Conservation (phyloP, 2,113 vertebrate genomes). For the Strigops habroptila region DNA sequence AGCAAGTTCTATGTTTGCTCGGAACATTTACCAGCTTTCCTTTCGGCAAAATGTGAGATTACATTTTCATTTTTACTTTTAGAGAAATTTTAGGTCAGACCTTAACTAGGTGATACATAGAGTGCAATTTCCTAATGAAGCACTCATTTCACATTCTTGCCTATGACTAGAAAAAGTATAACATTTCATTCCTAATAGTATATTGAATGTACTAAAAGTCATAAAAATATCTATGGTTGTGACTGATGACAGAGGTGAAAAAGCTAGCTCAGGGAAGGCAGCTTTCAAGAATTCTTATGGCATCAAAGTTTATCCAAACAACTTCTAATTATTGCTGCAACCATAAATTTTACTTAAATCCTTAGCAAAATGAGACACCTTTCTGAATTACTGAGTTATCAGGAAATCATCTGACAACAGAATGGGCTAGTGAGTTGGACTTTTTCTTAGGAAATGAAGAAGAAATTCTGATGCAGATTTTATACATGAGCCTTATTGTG, state of each 20-base stretch:
- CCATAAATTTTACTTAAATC: not conserved
- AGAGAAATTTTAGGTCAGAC: not conserved
- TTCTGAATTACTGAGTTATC: not conserved
- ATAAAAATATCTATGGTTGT: not conserved
- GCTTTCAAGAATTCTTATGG: not conserved
- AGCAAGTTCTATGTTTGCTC: conserved; percentile 97
- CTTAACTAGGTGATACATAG: not conserved
- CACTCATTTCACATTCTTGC: not conserved
- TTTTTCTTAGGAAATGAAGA: not conserved
- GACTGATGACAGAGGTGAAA: not conserved
- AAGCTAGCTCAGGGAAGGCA: not conserved
- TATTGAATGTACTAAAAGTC: not conserved
- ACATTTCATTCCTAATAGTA: not conserved
- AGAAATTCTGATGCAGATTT: not conserved
- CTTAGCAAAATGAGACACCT: not conserved
- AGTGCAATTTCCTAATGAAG: not conserved
- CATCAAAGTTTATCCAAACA: not conserved
- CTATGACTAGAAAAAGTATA: not conserved
- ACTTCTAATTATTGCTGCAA: not conserved
- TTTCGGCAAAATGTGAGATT: conserved; percentile 92
- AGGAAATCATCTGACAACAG: not conserved
- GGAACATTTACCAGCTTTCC: conserved; percentile 95
- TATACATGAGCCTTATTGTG: not conserved
- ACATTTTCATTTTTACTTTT: not conserved
- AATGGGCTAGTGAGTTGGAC: not conserved